phyloP scores from a whole-genome alignment of 2,113 vertebrate genomes.

The Pygoscelis antarcticus region DNA sequence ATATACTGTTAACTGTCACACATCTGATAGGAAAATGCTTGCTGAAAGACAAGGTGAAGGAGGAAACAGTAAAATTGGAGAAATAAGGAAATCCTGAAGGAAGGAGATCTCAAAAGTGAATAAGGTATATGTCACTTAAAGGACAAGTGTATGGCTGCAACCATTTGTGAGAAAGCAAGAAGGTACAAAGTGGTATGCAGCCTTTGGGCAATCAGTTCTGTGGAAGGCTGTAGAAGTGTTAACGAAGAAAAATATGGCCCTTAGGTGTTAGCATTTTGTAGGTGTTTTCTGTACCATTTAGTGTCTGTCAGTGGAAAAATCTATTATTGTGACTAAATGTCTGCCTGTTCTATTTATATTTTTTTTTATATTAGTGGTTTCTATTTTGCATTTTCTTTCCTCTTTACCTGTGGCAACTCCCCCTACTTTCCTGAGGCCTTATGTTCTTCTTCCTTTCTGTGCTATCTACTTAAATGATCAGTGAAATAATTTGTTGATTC shows the following conservation, averaged over 20 bases:
- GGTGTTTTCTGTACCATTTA: background rate
- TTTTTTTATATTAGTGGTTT: background rate
- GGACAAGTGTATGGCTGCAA: background rate
- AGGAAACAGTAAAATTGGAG: background rate
- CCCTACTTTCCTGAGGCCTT: background rate
- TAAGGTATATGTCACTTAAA: background rate
- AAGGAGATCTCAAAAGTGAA: background rate
- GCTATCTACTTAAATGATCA: background rate
- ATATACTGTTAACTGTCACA: background rate
- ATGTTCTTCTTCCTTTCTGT: background rate
- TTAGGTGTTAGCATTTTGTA: background rate
- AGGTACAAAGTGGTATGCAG: background rate
- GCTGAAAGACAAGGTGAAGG: background rate
- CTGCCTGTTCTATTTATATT: background rate
- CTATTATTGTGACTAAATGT: background rate
- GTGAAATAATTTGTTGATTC: background rate
- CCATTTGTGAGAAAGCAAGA: background rate
- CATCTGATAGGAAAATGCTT: background rate
- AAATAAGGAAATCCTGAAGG: background rate
- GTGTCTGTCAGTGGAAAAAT: background rate
- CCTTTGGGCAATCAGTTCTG: background rate
- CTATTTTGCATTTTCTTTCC: background rate
- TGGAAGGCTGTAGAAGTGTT: background rate
- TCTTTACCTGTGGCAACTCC: background rate
- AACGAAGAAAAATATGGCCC: background rate